These are phyloP conservation scores for Calliphora vicina DNA, from an alignment of 1,140 invertebrate genomes.

Conservation along the genomic window DNA sequence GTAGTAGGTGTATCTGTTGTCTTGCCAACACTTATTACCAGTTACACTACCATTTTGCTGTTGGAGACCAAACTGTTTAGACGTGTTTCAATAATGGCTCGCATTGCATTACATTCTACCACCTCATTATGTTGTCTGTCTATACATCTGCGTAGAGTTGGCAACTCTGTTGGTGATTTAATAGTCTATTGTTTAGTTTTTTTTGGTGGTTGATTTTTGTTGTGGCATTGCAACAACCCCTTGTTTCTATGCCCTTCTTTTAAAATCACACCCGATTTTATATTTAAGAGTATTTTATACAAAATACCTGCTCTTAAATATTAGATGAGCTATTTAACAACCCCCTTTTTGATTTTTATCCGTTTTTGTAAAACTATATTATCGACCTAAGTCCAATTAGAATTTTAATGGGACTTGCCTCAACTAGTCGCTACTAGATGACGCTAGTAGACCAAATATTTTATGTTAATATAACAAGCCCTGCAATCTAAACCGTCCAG, in stretches of 20 bases:
- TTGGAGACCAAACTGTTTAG: conserved; percentile 21
- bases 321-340: not conserved
- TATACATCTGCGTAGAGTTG: not conserved
- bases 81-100: conserved; percentile 17
- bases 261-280: not conserved
- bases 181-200: conserved; percentile 26
- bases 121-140: not conserved
- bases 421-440: conserved; percentile 4
- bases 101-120: not conserved
- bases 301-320: conserved; percentile 22
- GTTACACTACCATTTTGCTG: conserved; percentile 25
- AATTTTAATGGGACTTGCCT: not conserved
- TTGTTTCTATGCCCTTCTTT: not conserved
- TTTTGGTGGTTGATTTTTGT: conserved; percentile 21
- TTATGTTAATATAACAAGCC: too few relatives aligned
- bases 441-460: too few relatives aligned
- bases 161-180: not conserved
- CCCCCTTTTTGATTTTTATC: not conserved
- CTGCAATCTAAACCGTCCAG: too few relatives aligned
- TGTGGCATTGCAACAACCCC: not conserved
- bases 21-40: not conserved
- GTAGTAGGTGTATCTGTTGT: conserved; percentile 15
- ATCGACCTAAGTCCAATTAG: conserved; percentile 18
- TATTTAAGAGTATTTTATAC: not conserved
- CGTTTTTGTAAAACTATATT: not conserved